Base-by-base conservation (phyloP, 2,888 invertebrate species). In the Boloria euphrosyne region DNA sequence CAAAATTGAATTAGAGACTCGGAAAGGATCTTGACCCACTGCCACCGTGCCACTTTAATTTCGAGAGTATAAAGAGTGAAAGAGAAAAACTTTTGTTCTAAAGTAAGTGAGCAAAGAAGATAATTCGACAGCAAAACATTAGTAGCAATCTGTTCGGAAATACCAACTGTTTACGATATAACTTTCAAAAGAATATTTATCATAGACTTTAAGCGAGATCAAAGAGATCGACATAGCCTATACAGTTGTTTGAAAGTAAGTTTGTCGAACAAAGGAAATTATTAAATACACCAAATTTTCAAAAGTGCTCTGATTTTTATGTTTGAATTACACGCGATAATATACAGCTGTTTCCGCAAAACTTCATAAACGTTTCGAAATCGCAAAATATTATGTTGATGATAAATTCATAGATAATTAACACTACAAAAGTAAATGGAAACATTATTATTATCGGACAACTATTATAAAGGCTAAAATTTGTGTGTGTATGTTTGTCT, bases 201-300 rank as follows among this genome's bases (percentile, higher is more conserved):
- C 59, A 13, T 31, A 66, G 68, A 66, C 67, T 54, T 62, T 31
- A 52, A 62, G 65, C 60, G 67, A 78, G 75, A 78, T 80, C 80
- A 80, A 80, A 80, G 76, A 67, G 62, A 38, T 31, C 31, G 31
- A 17, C 54, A n/a, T 49, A 67, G 66, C 65, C 65, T 65, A 70
- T 69, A 65, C 64, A 69, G 73, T 75, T 79, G 79, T 78, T 80
- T 79, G 75, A 76, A 76, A 78, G 74, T 22, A 22, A 22, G 22
- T 22, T 22, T 22, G 22, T 22, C 22, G 22, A 22, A 75, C 78
- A 77, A 78, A 78, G 74, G 73, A 72, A 76, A 63, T 55, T 68
- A 66, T 55, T 62, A 65, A 62, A 68, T 60, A 47, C 27, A 55
- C 51, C 55, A 59, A 46, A 17, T 27, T 50, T 59, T 66, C 46